Base-by-base conservation (phyloP, 2,113 vertebrate species). In the Petrocephalus zakoni region DNA sequence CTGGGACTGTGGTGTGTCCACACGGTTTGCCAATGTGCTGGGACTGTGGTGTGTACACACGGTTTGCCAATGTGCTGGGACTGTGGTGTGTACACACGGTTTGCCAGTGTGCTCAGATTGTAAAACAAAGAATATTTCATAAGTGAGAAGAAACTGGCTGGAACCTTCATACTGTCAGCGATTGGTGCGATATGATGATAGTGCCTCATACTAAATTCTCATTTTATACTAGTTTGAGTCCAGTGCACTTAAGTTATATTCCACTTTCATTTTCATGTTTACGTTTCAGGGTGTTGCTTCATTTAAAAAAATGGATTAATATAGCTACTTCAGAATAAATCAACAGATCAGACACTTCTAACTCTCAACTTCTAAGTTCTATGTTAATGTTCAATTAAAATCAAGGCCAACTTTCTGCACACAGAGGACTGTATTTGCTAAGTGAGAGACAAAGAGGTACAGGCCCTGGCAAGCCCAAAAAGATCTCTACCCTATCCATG, bases 351-450 rank as follows among this genome's bases (percentile, higher is more conserved):
- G 34, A 75, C 68, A 34, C n/a, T n/a, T n/a, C n/a, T n/a, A n/a
- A n/a, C n/a, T n/a, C n/a, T n/a, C 34, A 75, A 15, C 68, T 78
- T 78, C 72, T 78, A 75, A 75, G 68, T 75, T 75, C 68, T 75
- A 75, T 42, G 72, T 68, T 1, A 29, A 9, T 68, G 25, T 68
- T 68, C 61, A 10, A 78, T 78, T 42, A 42, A 78, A 37, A 42
- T 19, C 15, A 78, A 78, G 72, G n/a, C 11, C 61, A 78, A 19
- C 6, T 19, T 19, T 37, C 34, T 42, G 72, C 5, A 68, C n/a
- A 68, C 34, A 17, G 72, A 42, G 37, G 42, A 37, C 34, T 78
- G 13, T 19, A 19, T 42, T 78, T 42, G 13, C 6, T 78, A 68
- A 6, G 4, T 42, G 72, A 78, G 72, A 78, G 4, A 42, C 72